Base-by-base conservation (phyloP, 2,888 invertebrate species). In the Apamea monoglypha region DNA sequence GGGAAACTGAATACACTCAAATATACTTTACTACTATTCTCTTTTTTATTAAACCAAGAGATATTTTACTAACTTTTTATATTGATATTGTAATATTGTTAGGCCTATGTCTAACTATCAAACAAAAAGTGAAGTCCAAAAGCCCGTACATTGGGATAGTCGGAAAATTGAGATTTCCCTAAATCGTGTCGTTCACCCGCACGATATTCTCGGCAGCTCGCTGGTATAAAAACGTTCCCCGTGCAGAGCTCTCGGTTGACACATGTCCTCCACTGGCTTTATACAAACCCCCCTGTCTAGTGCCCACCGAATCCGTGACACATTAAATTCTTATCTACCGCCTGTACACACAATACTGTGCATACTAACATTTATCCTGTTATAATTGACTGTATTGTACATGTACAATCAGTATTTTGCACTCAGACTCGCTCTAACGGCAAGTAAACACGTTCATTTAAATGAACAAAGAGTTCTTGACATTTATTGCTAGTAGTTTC, bases 241-340 rank as follows among this genome's bases (percentile, higher is more conserved):
- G 81, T 80, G 82, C 87, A 87, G 87, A 88, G 87, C 88, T 83
- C 86, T 89, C 85, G 84, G 85, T 87, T 94, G 95, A 94, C 95
- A 95, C 93, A 93, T 95, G 95, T 95, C 94, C 93, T 91, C 93
- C 83, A 91, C 91, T 92, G 94, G 95, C 93, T 94, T 95, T 93
- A 90, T 87, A 88, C 90, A 91, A 92, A 89, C 92, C 93, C 92
- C 92, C 88, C 86, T 85, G 90, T 89, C 92, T 90, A 88, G 87
- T 77, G 78, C 47, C 82, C 87, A 86, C 89, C 89, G 89, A 88
- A 91, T 91, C 91, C 92, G 91, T 91, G 90, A 88, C 90, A 91
- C 86, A 91, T 91, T 92, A 84, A 89, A 90, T 78, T 90, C 87
- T 89, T 91, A 90, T 90, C 89, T 84, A 74, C 69, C n/a, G 56